Evolutionary conservation across 1,140 invertebrate species (phyloP), one percentile per base, ranked within the genome.

Genomic region (Cyclina sinensis): DNA sequence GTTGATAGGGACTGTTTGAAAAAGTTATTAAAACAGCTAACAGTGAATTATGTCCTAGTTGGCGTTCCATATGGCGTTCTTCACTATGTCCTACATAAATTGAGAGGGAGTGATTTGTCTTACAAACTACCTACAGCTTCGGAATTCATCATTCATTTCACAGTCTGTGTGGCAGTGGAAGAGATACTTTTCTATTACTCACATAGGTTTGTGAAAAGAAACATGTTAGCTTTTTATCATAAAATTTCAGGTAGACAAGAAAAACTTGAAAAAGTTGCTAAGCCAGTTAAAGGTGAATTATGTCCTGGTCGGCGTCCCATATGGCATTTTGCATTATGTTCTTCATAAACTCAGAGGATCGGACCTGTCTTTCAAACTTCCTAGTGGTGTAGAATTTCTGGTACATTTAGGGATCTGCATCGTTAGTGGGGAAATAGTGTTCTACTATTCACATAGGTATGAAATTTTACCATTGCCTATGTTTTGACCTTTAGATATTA

Each of bases 181-280:
- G 98, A 98, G 95, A 96, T 98, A 91, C 97, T 97, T 83, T 98
- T 98, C 95, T 98, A 98, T 94, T 98, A 98, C 94, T 97, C 97
- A 7, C 98, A 98, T 94, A 97, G 97, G 97, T 97, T 96, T 39
- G 81, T 54, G 16, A n/a, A 43, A 43, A 43, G 43, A 43, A 43
- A 4, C 14, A 14, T 7, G 14, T 43, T 43, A 14, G 14, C 43
- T 43, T 14, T 7, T 14, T 14, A 14, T 43, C 43, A 43, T 43
- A n/a, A n/a, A n/a, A 7, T 59, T 83, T 48, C 65, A 96, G 94
- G 89, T 95, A 1, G 88, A 92, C 43, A 35, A 68, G 14, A 68
- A 90, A 12, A 92, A 93, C 89, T 90, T 95, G 24, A 86, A 92
- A 21, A 91, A 97, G 96, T 96, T 97, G 14, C 96, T 98, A 30